These are phyloP conservation scores for Megamerina dolium DNA, from an alignment of 2,888 invertebrate species.

Conservation along the genomic window DNA sequence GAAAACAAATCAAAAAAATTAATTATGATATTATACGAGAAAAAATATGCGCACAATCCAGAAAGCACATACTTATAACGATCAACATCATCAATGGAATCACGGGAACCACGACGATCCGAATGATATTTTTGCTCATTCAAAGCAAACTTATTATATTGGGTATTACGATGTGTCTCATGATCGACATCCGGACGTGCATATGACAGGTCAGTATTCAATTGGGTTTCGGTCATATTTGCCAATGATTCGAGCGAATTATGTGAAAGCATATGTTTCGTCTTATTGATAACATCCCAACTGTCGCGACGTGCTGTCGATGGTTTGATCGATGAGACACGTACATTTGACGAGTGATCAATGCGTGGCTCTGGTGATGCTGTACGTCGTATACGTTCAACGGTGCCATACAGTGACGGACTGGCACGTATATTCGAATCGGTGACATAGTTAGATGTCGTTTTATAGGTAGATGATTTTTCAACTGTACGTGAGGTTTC, in stretches of 20 bases:
- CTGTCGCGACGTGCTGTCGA: constrained; percentile 62
- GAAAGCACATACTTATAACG: constrained; percentile 35
- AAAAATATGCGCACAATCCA: too few relatives aligned
- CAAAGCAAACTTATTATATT: constrained; percentile 54
- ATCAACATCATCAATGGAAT: constrained; percentile 39
- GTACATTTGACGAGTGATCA: constrained; percentile 55
- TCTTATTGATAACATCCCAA: constrained; percentile 78
- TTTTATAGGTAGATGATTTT: constrained; percentile 52
- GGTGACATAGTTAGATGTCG: constrained; percentile 51
- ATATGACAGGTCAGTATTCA: constrained; percentile 52
- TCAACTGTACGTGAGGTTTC: constrained; percentile 46
- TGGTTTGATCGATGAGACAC: constrained; percentile 57
- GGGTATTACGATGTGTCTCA: constrained; percentile 59
- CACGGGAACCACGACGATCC: constrained; percentile 37
- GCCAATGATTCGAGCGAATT: constrained; percentile 65
- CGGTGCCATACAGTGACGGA: constrained; percentile 52
- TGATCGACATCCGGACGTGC: constrained; percentile 53
- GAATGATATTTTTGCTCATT: constrained; percentile 37
- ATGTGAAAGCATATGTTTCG: constrained; percentile 66
- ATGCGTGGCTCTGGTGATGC: constrained; percentile 54
- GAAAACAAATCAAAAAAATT: background rate
- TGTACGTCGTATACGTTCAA: constrained; percentile 49
- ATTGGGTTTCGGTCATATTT: constrained; percentile 59
- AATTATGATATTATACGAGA: background rate
- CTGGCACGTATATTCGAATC: constrained; percentile 50